Base-by-base conservation (phyloP, 2,888 invertebrate genomes). In the Ligdia adustata region DNA sequence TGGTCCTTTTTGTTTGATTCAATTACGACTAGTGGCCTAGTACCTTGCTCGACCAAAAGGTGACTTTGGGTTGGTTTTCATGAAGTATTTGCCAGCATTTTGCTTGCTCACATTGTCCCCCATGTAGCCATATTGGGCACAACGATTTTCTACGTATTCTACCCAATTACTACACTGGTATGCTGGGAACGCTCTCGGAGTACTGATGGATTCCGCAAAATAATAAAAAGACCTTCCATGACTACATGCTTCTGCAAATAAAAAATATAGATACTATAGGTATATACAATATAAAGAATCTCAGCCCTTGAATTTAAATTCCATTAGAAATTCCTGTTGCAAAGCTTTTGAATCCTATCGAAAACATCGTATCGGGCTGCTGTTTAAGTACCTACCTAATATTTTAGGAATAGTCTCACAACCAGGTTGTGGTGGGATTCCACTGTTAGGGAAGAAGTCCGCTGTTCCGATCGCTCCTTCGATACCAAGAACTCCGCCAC, bases 361-460 rank as follows among this genome's bases (percentile, higher is more conserved):
- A n/a, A n/a, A n/a, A n/a, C n/a, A n/a, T n/a, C n/a, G n/a, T n/a
- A n/a, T n/a, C n/a, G n/a, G n/a, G n/a, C n/a, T n/a, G 16, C 12
- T 9, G 28, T 34, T 16, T 16, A n/a, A 28, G 11, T 24, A 18
- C 26, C 26, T 15, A 80, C 81, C 81, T 46, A 75, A 59, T 24
- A 77, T 58, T 32, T 66, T 65, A 5, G 66, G 60, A 26, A 75
- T 52, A 28, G 92, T 92, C 52, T 89, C 91, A 64, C 95, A 95
- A 33, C 92, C 93, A 0, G 94, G 94, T 65, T 95, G 95, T 29
- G 91, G 82, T 6, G 81, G 69, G 18, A 79, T 79, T n/a, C 94
- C 94, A 9, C 93, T 93, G 67, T 94, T 94, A 4, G 94, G 91
- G 65, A 93, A 94, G 78, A 94, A 94, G 74, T 94, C 94, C 0